These are phyloP conservation scores for Acleris holmiana DNA, from an alignment of 2,888 invertebrate genomes.

Conservation along the genomic window DNA sequence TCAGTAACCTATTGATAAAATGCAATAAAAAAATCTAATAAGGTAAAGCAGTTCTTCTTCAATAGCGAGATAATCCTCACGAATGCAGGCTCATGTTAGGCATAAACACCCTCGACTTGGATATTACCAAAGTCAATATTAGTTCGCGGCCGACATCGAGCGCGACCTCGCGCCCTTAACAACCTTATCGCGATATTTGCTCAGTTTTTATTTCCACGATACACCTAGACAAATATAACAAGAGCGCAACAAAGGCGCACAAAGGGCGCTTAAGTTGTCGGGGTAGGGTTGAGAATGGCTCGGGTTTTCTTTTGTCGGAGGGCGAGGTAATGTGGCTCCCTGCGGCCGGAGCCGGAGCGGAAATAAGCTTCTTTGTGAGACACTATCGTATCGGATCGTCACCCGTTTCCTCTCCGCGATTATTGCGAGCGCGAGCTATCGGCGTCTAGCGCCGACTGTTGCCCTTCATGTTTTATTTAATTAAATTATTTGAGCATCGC, in stretches of 20 bases:
- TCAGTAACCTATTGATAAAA: no score
- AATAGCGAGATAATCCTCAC: constrained; percentile 43
- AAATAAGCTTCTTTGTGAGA: constrained; percentile 83
- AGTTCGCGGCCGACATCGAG: constrained; percentile 67
- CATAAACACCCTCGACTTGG: constrained; percentile 43
- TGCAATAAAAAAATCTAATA: neutral
- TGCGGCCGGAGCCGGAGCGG: constrained; percentile 70
- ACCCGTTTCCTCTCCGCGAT: constrained; percentile 80
- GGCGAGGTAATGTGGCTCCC: constrained; percentile 62
- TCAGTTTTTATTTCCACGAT: constrained; percentile 81
- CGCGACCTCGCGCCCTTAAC: constrained; percentile 80
- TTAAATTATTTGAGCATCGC: constrained; percentile 17
- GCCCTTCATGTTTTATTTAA: constrained; percentile 38
- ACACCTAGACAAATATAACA: constrained; percentile 62
- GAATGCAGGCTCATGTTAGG: constrained; percentile 50
- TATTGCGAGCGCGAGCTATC: constrained; percentile 79
- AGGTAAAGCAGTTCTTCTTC: neutral
- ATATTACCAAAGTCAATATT: constrained; percentile 45
- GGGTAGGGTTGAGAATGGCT: constrained; percentile 45
- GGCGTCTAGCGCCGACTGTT: constrained; percentile 24
- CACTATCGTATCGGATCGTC: constrained; percentile 77
- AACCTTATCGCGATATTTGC: constrained; percentile 80
- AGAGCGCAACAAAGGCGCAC: constrained; percentile 31
- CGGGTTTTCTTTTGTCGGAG: constrained; percentile 42
- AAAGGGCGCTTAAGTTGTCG: constrained; percentile 30